phyloP scores from a whole-genome alignment of 2,888 invertebrate species.

The Geotrupes spiniger region DNA sequence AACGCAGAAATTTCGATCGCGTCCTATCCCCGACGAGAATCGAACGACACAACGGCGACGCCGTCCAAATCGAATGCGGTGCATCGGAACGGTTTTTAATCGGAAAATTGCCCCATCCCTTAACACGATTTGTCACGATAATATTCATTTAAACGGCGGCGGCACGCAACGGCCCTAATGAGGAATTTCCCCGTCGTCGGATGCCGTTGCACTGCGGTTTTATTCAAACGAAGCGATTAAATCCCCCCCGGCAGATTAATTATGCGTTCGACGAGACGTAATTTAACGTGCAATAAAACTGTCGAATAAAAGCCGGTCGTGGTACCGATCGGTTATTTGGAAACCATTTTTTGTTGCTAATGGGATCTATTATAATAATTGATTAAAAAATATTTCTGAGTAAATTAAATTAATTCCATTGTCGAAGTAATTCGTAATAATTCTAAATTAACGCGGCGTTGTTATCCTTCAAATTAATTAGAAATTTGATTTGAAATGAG shows the following conservation, averaged over 20 bases:
- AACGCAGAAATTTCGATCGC: not conserved
- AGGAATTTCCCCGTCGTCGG: slow-evolving; percentile 10
- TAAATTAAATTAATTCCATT: too few relatives aligned
- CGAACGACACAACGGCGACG: slow-evolving; percentile 8
- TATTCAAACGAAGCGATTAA: slow-evolving; percentile 10
- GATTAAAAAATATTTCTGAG: too few relatives aligned
- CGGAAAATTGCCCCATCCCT: slow-evolving; percentile 10
- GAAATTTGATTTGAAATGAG: too few relatives aligned
- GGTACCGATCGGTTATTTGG: too few relatives aligned
- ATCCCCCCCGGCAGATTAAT: not conserved
- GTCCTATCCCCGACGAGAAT: slow-evolving; percentile 1
- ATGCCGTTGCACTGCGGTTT: slow-evolving; percentile 18
- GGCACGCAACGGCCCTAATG: slow-evolving; percentile 18
- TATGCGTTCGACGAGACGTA: not conserved
- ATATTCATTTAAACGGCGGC: slow-evolving; percentile 21
- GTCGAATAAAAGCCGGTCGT: too few relatives aligned
- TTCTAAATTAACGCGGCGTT: too few relatives aligned
- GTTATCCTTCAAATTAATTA: too few relatives aligned
- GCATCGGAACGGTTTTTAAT: slow-evolving; percentile 17
- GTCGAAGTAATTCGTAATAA: too few relatives aligned
- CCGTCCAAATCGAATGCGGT: slow-evolving; percentile 10
- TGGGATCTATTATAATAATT: too few relatives aligned
- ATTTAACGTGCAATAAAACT: not conserved
- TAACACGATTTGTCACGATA: slow-evolving; percentile 22
- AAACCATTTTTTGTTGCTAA: too few relatives aligned